Evolutionary conservation across 2,888 invertebrate species (phyloP).

Genomic region (Euphydryas editha): DNA sequence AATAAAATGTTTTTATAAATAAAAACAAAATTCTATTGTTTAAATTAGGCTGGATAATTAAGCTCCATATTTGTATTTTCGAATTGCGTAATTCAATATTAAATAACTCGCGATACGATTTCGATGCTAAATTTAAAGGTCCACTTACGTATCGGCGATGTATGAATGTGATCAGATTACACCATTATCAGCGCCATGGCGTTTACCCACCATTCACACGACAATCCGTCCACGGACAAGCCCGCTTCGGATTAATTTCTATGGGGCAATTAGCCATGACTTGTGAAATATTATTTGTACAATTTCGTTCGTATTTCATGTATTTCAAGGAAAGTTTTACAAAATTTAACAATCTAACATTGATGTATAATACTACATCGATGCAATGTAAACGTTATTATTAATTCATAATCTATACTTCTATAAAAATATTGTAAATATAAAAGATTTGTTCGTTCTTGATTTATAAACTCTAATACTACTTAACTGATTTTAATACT

Average conservation of each 20-base stretch:
- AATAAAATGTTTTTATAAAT: too few relatives aligned
- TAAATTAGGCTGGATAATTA: background rate
- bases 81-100: background rate
- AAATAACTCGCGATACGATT: background rate
- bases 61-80: background rate
- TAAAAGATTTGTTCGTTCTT: too few relatives aligned
- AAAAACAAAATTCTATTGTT: too few relatives aligned
- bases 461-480: too few relatives aligned
- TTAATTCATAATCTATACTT: too few relatives aligned
- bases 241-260: slow-evolving; percentile 49
- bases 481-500: too few relatives aligned
- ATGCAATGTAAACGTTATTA: too few relatives aligned
- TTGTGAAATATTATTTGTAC: slow-evolving; percentile 23
- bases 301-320: slow-evolving; percentile 1
- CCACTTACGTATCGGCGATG: slow-evolving; percentile 14
- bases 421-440: too few relatives aligned
- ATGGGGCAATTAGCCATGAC: slow-evolving; percentile 49
- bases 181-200: slow-evolving; percentile 39
- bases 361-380: too few relatives aligned
- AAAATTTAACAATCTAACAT: background rate
- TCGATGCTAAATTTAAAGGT: slow-evolving; percentile 9
- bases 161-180: slow-evolving; percentile 45
- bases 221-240: slow-evolving; percentile 49
- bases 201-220: slow-evolving; percentile 50
- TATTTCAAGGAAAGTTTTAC: background rate